A percentile compares a stretch with the other conserved stretches of the same genome.
These are phyloP conservation scores for Crenichthys baileyi DNA, from an alignment of 2,797 vertebrate genomes.

Conservation along the genomic window DNA sequence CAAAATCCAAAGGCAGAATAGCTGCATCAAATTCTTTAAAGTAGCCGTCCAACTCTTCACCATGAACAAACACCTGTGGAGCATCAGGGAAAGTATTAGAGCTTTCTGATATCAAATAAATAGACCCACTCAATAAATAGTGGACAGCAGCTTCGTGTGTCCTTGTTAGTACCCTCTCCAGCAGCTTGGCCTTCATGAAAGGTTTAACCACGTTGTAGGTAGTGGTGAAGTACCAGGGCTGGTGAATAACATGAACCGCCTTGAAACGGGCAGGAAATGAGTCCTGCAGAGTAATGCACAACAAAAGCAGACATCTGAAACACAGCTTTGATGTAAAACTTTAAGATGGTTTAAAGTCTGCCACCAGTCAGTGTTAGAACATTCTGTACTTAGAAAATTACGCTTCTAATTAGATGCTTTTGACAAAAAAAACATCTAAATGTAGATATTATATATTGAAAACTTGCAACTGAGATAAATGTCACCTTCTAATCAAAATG, in stretches of 20 bases:
- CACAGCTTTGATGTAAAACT: not conserved
- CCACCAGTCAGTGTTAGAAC: not conserved
- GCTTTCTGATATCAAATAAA: not conserved
- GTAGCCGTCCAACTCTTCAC: constrained; percentile 90
- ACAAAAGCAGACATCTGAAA: not conserved
- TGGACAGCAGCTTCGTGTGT: not conserved
- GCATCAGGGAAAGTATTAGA: not conserved
- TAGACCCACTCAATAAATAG: not conserved
- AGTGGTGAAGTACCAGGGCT: constrained; percentile 99
- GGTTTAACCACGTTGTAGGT: constrained; percentile 97
- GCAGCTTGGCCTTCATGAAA: constrained; percentile 96
- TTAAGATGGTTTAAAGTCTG: not conserved
- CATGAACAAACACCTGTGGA: constrained; percentile 91
- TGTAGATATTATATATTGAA: not conserved
- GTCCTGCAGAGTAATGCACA: constrained; percentile 79
- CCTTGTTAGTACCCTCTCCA: constrained; percentile 86
- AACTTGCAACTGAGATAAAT: not conserved
- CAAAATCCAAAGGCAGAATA: constrained; percentile 91
- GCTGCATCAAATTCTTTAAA: constrained; percentile 88
- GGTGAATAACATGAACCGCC: constrained; percentile 94
- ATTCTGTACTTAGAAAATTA: not conserved
- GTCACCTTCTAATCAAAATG: not conserved
- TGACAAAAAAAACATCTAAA: not conserved
- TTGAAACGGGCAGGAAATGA: constrained; percentile 98
- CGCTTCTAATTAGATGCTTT: not conserved